Evolutionary conservation across 2,888 invertebrate species (phyloP).

Genomic region (Anticlea derivata): DNA sequence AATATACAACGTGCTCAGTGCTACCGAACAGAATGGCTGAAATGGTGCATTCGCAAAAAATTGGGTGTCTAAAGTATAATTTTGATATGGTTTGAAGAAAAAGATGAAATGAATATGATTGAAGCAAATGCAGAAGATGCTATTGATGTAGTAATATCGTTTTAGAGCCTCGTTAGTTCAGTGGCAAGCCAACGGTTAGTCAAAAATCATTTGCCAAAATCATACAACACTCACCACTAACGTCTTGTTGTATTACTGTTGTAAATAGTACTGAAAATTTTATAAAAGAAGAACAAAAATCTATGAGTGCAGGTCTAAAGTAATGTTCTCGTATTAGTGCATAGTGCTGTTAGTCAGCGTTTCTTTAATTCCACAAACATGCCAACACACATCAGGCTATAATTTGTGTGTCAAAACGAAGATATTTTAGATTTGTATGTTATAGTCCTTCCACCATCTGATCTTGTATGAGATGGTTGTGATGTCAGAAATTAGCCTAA

Average conservation of each 20-base stretch:
- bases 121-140: slow-evolving; percentile 37
- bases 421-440: slow-evolving; percentile 66
- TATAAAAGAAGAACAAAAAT: slow-evolving; percentile 72
- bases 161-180: slow-evolving; percentile 45
- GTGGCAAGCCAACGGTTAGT: slow-evolving; percentile 68
- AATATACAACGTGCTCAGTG: slow-evolving; percentile 37
- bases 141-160: slow-evolving; percentile 23
- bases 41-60: slow-evolving; percentile 27
- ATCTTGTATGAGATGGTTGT: slow-evolving; percentile 47
- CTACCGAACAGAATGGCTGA: slow-evolving; percentile 18
- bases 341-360: slow-evolving; percentile 80
- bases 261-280: slow-evolving; percentile 73
- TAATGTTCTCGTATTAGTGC: slow-evolving; percentile 67
- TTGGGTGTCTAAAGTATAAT: slow-evolving; percentile 16
- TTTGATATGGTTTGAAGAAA: slow-evolving; percentile 10
- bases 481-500: slow-evolving; percentile 47
- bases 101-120: slow-evolving; percentile 40
- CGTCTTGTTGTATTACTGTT: slow-evolving; percentile 76
- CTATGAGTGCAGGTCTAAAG: slow-evolving; percentile 70
- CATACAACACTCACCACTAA: slow-evolving; percentile 82
- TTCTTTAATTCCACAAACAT: slow-evolving; percentile 62
- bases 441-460: slow-evolving; percentile 58
- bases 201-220: slow-evolving; percentile 70
- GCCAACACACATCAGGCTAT: slow-evolving; percentile 73
- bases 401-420: slow-evolving; percentile 74